Evolutionary conservation across 2,113 vertebrate genomes (phyloP).

Genomic region (Panthera tigris): DNA sequence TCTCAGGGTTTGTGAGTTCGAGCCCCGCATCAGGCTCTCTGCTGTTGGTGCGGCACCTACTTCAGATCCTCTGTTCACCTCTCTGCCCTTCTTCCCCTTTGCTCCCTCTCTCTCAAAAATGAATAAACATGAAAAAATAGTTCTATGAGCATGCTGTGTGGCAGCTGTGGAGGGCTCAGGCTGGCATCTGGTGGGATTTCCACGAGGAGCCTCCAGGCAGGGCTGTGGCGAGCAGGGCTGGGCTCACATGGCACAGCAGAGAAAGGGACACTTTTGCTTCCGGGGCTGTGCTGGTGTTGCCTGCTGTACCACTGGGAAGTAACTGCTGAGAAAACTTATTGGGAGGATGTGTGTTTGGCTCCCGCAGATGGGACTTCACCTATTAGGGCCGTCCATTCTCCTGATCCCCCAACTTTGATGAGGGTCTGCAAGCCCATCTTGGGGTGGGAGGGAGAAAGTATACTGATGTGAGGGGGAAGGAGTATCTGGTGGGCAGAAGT

Average conservation of each 20-base stretch:
- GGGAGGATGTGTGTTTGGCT: not conserved
- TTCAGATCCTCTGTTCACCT: too few relatives aligned
- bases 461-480: not conserved
- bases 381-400: accelerated
- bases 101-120: too few relatives aligned
- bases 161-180: not conserved
- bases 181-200: accelerated
- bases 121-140: not conserved
- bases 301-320: accelerated
- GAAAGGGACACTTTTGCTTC: not conserved
- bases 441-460: not conserved
- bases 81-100: too few relatives aligned
- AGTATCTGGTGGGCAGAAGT: not conserved
- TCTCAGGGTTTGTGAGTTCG: too few relatives aligned
- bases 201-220: accelerated
- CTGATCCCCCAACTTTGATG: too few relatives aligned
- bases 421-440: not conserved
- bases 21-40: too few relatives aligned
- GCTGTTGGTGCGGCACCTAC: too few relatives aligned
- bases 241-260: accelerated
- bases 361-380: accelerated
- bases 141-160: not conserved
- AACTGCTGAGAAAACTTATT: accelerated
- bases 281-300: accelerated
- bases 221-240: accelerated